Evolutionary conservation across 2,888 invertebrate species (phyloP), one percentile per base, ranked within the genome.

Genomic region (Drosophila picticornis): DNA sequence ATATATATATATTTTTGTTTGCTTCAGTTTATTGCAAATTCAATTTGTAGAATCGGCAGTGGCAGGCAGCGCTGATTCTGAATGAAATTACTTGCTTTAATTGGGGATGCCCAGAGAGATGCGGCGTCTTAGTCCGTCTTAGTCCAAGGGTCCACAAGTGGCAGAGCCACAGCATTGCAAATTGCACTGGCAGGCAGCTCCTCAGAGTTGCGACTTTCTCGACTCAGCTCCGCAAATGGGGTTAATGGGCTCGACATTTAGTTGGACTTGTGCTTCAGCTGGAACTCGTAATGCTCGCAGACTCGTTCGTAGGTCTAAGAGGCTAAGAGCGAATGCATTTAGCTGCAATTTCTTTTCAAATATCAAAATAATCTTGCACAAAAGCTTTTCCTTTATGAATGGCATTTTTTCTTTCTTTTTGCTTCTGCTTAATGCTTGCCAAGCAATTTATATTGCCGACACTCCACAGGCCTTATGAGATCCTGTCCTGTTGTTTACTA

Each of bases 391-490:
- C 80, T 68, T 71, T 64, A 66, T 34, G 70, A 40, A 60, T 69
- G 80, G 53, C 63, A 69, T 70, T 60, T 79, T 57, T 34, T 32
- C 10, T 10, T 40, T n/a, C 4, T 10, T n/a, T 40, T 4, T 13
- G 13, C n/a, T n/a, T n/a, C 16, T 43, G 22, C 43, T 22, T 43
- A 22, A 43, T 43, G 71, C 75, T 64, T 64, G 67, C 57, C 80
- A 56, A 59, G 80, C 79, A 80, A 83, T 79, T 75, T 70, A 78
- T 69, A 78, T 83, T 68, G 50, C 61, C 69, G 53, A 80, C 79
- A 72, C 69, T 70, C 67, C 60, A 9, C 25, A 59, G 50, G 40
- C 60, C 63, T 55, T 59, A 51, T 29, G 31, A 38, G 25, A 22
- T 4, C 48, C 53, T 51, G 29, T 62, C 36, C 25, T 19, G 31